Evolutionary conservation across 1,140 invertebrate species (phyloP).

Genomic region (Tetramorium alpestre): DNA sequence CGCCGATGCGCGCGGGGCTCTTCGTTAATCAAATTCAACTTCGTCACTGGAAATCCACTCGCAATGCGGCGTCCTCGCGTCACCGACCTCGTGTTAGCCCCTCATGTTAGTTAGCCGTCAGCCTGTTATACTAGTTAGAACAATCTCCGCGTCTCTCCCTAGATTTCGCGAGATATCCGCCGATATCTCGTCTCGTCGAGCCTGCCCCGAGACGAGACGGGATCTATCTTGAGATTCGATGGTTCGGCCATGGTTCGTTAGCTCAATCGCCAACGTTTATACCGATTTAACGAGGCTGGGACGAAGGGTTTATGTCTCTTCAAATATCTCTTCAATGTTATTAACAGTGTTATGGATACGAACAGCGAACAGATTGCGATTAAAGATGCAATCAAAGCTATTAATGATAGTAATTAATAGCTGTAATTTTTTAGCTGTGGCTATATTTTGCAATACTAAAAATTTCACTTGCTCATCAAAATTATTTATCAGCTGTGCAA

Average conservation of each 20-base stretch:
- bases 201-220: not conserved
- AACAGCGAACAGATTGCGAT: not conserved
- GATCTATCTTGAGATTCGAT: not conserved
- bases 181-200: conserved; percentile 16
- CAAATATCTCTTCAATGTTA: not conserved
- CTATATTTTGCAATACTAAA: not conserved
- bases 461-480: not conserved
- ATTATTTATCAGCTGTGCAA: not conserved
- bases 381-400: not conserved
- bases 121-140: conserved; percentile 38
- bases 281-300: conserved; percentile 31
- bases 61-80: conserved; percentile 41
- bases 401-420: not conserved
- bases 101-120: conserved; percentile 15
- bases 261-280: conserved; percentile 33
- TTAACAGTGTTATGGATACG: not conserved
- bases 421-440: not conserved
- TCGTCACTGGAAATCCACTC: conserved; percentile 41
- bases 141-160: conserved; percentile 23
- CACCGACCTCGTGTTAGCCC: conserved; percentile 37
- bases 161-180: not conserved
- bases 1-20: conserved; percentile 24
- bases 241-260: conserved; percentile 14
- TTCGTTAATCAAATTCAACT: conserved; percentile 76
- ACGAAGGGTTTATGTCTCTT: not conserved